Evolutionary conservation across 2,113 vertebrate genomes (phyloP).

Genomic region (Neoarius graeffei): DNA sequence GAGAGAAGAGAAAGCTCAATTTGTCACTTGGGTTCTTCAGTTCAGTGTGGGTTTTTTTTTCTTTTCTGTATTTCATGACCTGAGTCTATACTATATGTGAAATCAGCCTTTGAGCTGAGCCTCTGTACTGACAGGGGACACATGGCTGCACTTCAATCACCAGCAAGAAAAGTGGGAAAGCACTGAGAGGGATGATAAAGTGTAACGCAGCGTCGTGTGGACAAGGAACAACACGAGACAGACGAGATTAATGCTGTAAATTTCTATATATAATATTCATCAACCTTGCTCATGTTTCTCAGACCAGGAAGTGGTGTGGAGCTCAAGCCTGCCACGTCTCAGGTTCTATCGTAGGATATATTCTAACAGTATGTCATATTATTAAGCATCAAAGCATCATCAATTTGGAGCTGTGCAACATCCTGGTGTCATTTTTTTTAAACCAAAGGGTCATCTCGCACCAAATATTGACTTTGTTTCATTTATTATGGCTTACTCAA

Average conservation of each 20-base stretch:
- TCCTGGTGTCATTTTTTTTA: not conserved
- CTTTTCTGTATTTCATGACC: not conserved
- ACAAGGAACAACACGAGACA: not conserved
- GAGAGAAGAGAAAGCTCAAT: not conserved
- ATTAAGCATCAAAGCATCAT: not conserved
- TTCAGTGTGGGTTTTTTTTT: not conserved
- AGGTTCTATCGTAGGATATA: not conserved
- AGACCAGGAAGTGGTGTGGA: not conserved
- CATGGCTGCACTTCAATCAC: constrained; percentile 21
- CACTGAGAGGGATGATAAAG: not conserved
- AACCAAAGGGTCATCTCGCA: too few relatives aligned
- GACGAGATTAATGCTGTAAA: not conserved
- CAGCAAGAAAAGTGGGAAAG: not conserved
- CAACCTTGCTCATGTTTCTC: not conserved
- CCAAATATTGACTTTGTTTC: too few relatives aligned
- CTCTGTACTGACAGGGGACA: not conserved
- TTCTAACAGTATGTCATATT: not conserved
- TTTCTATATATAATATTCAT: not conserved
- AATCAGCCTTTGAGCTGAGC: not conserved
- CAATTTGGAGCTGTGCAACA: not conserved
- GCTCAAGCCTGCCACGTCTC: not conserved
- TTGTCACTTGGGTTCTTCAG: not conserved
- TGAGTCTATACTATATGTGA: not conserved
- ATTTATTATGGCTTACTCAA: too few relatives aligned
- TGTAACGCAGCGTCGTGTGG: not conserved